These are phyloP conservation scores for Cynodonichthys magdalenae DNA, from an alignment of 2,797 vertebrate species.

Conservation along the genomic window DNA sequence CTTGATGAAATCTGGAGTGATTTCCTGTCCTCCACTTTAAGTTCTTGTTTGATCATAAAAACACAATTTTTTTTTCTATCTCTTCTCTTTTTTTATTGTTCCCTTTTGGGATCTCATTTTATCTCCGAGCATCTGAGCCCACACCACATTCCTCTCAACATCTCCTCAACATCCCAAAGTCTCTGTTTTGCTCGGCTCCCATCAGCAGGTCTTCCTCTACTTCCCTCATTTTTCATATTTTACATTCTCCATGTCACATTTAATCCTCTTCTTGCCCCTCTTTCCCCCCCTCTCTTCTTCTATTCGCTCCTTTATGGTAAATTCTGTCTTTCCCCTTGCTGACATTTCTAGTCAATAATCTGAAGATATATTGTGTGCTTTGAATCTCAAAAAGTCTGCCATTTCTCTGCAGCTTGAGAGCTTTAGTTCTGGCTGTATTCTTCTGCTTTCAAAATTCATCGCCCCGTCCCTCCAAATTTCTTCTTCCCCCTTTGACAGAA, in stretches of 20 bases:
- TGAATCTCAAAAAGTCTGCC: conserved; percentile 67
- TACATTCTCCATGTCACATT: conserved; percentile 3
- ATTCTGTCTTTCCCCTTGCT: conserved; percentile 46
- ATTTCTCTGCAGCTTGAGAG: conserved; percentile 49
- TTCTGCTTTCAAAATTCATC: conserved; percentile 25
- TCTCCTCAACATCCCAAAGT: conserved; percentile 13
- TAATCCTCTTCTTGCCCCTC: background rate
- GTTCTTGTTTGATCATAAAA: conserved; percentile 34
- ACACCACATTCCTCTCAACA: conserved; percentile 20
- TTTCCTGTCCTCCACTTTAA: conserved; percentile 2
- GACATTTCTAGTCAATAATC: conserved; percentile 79
- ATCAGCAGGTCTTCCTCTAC: conserved; percentile 7
- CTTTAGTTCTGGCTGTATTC: conserved; percentile 20
- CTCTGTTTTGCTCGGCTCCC: conserved; percentile 4
- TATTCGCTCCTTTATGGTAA: conserved; percentile 21
- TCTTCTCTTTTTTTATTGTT: conserved; percentile 2
- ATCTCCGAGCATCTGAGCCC: conserved; percentile 14
- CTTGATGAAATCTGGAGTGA: conserved; percentile 23
- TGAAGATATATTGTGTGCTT: conserved; percentile 64
- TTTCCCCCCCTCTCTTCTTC: background rate
- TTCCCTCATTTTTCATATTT: conserved; percentile 10
- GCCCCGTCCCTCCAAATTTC: conserved; percentile 15
- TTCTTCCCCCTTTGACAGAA: background rate
- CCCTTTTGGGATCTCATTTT: conserved; percentile 11
- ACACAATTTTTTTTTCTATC: conserved; percentile 26